Evolutionary conservation across 2,888 invertebrate genomes (phyloP).

Genomic region (Morpho helenor): DNA sequence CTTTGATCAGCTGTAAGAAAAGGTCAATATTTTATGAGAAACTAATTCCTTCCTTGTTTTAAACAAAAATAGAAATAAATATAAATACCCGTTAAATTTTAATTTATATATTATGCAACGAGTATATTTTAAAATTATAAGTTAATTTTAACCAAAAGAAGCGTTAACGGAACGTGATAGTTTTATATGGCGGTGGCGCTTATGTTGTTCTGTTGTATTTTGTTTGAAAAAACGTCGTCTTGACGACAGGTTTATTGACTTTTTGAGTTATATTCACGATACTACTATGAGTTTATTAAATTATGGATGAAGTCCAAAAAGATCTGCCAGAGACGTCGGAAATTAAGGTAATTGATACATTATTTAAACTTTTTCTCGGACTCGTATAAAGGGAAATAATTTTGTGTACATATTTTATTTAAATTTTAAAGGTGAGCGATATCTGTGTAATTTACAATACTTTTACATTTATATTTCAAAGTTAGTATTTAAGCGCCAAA

Average conservation of each 20-base stretch:
- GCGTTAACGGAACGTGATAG: slow-evolving; percentile 3
- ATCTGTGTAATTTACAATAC: background rate
- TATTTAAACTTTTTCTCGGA: background rate
- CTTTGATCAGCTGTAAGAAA: too few relatives aligned
- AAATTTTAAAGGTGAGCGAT: background rate
- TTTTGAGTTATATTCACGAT: slow-evolving; percentile 52
- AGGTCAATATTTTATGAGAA: too few relatives aligned
- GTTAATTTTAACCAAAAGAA: too few relatives aligned
- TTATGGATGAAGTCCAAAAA: slow-evolving; percentile 69
- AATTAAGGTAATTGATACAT: slow-evolving; percentile 46
- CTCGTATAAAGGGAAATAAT: background rate
- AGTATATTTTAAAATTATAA: background rate
- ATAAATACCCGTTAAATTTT: background rate
- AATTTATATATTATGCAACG: background rate
- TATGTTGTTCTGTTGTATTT: slow-evolving; percentile 44
- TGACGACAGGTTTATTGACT: slow-evolving; percentile 67
- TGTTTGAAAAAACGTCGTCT: slow-evolving; percentile 62
- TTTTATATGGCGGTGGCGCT: slow-evolving; percentile 31
- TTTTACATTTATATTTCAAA: background rate
- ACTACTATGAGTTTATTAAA: slow-evolving; percentile 68
- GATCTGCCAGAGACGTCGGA: slow-evolving; percentile 49
- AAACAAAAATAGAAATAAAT: too few relatives aligned
- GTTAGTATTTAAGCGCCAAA: background rate
- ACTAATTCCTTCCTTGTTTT: too few relatives aligned
- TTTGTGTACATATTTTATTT: background rate